Evolutionary conservation across 2,113 vertebrate species (phyloP).

Genomic region (Cichladusa arquata): DNA sequence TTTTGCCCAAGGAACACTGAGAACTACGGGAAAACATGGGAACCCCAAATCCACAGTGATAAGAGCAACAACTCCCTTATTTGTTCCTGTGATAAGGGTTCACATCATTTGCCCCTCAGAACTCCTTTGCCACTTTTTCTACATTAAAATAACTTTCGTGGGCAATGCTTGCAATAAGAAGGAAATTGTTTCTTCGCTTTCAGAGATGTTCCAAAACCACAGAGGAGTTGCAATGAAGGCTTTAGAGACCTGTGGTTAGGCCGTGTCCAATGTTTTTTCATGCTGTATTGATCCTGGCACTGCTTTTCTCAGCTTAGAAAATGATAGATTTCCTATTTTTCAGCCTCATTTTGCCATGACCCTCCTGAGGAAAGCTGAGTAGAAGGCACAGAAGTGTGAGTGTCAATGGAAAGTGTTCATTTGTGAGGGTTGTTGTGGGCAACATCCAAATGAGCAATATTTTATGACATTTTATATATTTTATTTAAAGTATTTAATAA

Average conservation of each 20-base stretch:
- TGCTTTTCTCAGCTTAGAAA: not conserved
- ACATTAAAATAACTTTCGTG: not conserved
- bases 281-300: not conserved
- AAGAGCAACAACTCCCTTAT: not conserved
- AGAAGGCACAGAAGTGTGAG: not conserved
- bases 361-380: not conserved
- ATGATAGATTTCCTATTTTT: not conserved
- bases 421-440: not conserved
- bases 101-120: not conserved
- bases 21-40: rapidly evolving
- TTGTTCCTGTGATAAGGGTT: not conserved
- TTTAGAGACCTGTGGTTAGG: not conserved
- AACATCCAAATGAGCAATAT: not conserved
- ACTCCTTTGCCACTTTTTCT: not conserved
- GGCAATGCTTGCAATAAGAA: not conserved
- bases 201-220: not conserved
- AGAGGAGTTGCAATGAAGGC: not conserved
- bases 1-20: not conserved
- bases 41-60: not conserved
- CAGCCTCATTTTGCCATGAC: not conserved
- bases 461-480: not conserved
- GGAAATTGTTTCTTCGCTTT: not conserved
- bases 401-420: not conserved
- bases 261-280: not conserved
- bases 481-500: not conserved